Conservation (phyloP, 2,888 invertebrate genomes). For the Eledona agricola region DNA sequence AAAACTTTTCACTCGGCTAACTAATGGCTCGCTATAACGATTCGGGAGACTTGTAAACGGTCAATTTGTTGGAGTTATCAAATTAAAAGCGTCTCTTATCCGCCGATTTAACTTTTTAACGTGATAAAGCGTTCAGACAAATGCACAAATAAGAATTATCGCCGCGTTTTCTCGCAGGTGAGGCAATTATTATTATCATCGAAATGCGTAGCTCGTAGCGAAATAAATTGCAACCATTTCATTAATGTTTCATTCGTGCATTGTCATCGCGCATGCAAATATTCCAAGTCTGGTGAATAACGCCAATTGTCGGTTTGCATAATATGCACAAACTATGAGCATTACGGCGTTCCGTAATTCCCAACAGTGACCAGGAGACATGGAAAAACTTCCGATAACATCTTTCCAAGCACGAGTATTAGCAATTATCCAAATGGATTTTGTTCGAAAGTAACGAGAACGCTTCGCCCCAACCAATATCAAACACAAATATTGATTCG, state of each 20-base stretch:
- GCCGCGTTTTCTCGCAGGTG: too few species aligned
- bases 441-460: constrained; percentile 4
- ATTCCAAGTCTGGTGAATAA: constrained; percentile 9
- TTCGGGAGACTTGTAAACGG: constrained; percentile 42
- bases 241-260: constrained; percentile 26
- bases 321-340: constrained; percentile 1
- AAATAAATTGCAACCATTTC: constrained; percentile 24
- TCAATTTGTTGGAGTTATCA: constrained; percentile 43
- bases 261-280: constrained; percentile 25
- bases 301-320: constrained; percentile 17
- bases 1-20: constrained; percentile 29
- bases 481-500: constrained; percentile 23
- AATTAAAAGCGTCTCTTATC: constrained; percentile 36
- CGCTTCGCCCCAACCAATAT: constrained; percentile 3
- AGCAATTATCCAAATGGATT: constrained; percentile 10
- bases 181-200: too few species aligned
- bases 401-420: too few species aligned
- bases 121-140: constrained; percentile 30
- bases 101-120: constrained; percentile 37
- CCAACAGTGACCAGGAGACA: too few species aligned
- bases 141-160: not conserved
- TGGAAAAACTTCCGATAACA: too few species aligned
- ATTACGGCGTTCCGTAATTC: not conserved
- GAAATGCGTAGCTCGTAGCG: too few species aligned
- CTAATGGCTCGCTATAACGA: constrained; percentile 34